Evolutionary conservation across 2,888 invertebrate species (phyloP).

Genomic region (Hyposoter dolosus): DNA sequence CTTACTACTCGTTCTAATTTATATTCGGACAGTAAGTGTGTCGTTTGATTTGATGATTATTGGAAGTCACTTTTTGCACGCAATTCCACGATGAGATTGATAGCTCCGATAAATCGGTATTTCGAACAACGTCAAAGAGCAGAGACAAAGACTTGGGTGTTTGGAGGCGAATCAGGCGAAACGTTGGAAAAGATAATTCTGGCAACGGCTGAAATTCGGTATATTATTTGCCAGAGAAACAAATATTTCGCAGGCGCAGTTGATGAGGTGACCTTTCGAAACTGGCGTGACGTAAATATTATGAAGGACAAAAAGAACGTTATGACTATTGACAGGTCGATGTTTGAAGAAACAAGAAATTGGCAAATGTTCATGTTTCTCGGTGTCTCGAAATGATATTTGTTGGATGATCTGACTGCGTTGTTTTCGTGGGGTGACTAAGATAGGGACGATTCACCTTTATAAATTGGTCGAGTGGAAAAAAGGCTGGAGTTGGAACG

Average conservation of each 20-base stretch:
- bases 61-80: neutral
- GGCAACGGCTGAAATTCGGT: neutral
- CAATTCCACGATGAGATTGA: no score
- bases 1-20: slow-evolving; percentile 16
- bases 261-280: neutral
- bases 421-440: slow-evolving; percentile 17
- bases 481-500: slow-evolving; percentile 6
- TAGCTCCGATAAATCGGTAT: no score
- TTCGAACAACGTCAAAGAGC: no score
- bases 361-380: neutral
- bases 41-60: neutral
- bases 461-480: slow-evolving; percentile 34
- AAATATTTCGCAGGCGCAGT: neutral
- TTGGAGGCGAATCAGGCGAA: neutral
- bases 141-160: no score
- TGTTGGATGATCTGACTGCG: neutral
- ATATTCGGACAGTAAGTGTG: neutral
- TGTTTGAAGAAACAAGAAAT: neutral
- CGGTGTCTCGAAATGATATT: neutral
- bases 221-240: neutral
- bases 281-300: neutral
- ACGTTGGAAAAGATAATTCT: neutral
- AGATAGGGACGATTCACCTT: slow-evolving; percentile 8
- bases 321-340: neutral
- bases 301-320: neutral